Percentiles rank a stretch among this genome's conserved stretches.
Conservation (phyloP, 1,140 invertebrate genomes). For the Calliphora vicina region DNA sequence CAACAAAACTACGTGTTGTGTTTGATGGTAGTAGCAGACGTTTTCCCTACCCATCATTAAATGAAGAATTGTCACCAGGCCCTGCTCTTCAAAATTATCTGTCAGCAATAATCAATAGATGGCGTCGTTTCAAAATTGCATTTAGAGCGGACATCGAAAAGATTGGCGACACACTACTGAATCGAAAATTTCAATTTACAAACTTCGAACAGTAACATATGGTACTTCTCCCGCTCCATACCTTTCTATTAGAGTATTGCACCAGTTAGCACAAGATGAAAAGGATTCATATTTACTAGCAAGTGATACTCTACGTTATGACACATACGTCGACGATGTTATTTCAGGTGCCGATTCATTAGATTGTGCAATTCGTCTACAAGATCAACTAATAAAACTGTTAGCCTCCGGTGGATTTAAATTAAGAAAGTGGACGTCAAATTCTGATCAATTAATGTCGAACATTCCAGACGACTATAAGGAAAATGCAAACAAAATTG, state of each 20-base stretch:
- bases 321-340: slow-evolving; percentile 58
- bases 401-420: too few relatives aligned
- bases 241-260: neutral
- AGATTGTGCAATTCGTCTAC: too few relatives aligned
- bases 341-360: slow-evolving; percentile 38
- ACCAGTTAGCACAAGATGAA: neutral
- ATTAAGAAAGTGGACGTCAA: too few relatives aligned
- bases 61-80: too few relatives aligned
- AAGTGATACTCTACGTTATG: neutral
- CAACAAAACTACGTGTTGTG: neutral
- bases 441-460: too few relatives aligned
- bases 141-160: neutral
- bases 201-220: neutral
- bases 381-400: too few relatives aligned
- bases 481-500: too few relatives aligned
- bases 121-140: slow-evolving; percentile 6
- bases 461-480: too few relatives aligned
- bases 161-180: neutral
- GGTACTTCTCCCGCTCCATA: neutral
- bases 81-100: slow-evolving; percentile 17
- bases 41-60: too few relatives aligned
- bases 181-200: too few relatives aligned
- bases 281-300: neutral
- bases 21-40: neutral
- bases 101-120: neutral